phyloP scores from a whole-genome alignment of 2,113 vertebrate species.

The Cyanistes caeruleus region DNA sequence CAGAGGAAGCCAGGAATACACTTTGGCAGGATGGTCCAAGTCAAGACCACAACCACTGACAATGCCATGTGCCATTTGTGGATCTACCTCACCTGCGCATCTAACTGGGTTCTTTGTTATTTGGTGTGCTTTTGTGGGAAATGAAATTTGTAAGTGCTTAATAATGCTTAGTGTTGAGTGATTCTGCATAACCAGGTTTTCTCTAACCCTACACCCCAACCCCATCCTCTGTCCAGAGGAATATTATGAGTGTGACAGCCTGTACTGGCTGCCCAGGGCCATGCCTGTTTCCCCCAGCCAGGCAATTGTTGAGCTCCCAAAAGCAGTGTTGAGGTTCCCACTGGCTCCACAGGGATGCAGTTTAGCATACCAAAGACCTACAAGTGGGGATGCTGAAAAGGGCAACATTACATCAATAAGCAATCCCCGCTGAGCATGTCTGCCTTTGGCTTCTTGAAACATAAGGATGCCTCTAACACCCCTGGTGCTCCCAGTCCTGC shows the following conservation, averaged over 20 bases:
- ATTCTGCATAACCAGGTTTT: background rate
- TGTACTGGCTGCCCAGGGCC: background rate
- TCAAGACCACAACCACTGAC: background rate
- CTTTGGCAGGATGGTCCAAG: background rate
- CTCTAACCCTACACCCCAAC: background rate
- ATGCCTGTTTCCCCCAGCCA: background rate
- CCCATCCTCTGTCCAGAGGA: background rate
- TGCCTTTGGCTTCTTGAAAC: background rate
- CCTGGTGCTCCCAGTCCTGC: fast-evolving
- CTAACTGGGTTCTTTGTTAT: background rate
- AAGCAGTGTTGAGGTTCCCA: background rate
- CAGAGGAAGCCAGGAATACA: background rate
- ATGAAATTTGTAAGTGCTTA: background rate
- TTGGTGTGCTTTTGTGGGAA: background rate
- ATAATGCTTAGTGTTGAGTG: background rate
- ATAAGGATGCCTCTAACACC: background rate
- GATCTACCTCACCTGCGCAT: conserved; percentile 35
- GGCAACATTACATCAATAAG: background rate
- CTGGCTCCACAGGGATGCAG: background rate
- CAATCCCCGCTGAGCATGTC: background rate
- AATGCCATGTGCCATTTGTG: background rate
- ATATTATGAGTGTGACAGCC: background rate
- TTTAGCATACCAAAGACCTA: background rate
- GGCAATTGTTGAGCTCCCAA: background rate
- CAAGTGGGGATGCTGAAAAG: background rate